Base-by-base conservation (phyloP, 1,140 invertebrate genomes). In the Halictus rubicundus region DNA sequence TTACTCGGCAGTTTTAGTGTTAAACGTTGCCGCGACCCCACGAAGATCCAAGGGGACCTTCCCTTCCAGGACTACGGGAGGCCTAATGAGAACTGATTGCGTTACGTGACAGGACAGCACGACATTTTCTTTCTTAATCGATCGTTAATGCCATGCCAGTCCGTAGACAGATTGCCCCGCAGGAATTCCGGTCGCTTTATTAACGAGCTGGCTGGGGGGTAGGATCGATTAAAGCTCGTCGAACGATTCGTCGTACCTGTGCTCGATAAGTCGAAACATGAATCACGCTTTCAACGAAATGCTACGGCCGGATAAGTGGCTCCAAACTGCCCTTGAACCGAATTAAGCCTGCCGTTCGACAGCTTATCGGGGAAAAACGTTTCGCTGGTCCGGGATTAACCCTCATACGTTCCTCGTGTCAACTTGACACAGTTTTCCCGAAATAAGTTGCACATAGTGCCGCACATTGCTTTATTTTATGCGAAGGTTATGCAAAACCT, bases 151-250 rank as follows among this genome's bases (percentile, higher is more conserved):
- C 42, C 68, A n/a, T n/a, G n/a, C n/a, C n/a, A n/a, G n/a, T n/a
- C n/a, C n/a, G n/a, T n/a, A 65, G 49, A 75, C 68, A 83, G 77
- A 89, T 89, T 88, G 80, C 60, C 70, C 82, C 12, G 66, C 81
- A 76, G 76, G 80, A 82, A 72, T 69, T 79, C 61, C 80, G 81
- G 84, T 88, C 83, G 76, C 68, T 84, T 84, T 80, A 84, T 84
- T 80, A 84, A 85, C 83, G 70, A 81, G 61, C 71, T 32, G 70
- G 52, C 65, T 76, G 71, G 80, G 75, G 76, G 82, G 75, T 78
- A 82, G 68, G 76, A 87, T 82, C 83, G 83, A 89, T 86, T 85
- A 86, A 77, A 82, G 72, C 49, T 69, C 32, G 57, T 69, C n/a
- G 23, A 77, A 69, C 25, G 73, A 69, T 42, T 37, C 27, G 46